Evolutionary conservation across 35 echinoderm and acorn worm species (phyloP), one percentile per base, ranked within the genome.

Genomic region (Eucidaris tribuloides): DNA sequence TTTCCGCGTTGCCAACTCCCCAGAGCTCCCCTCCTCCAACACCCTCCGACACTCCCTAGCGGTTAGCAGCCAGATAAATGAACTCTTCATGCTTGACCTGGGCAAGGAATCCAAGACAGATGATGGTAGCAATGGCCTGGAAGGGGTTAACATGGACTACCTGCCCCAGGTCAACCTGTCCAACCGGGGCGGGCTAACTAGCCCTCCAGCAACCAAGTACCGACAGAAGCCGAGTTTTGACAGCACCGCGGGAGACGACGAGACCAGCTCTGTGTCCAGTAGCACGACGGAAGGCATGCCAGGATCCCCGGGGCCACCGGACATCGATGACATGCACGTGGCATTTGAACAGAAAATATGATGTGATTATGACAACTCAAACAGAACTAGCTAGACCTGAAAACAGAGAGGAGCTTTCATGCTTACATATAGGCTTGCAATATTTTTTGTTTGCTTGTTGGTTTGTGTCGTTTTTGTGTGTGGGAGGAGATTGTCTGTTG

Each of bases 281-380:
- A 74, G n/a, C 0, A 74, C 68, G 9, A 42, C 66, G 22, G 82
- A 63, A 11, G 77, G 77, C 2, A 34, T 46, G 0, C 40, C 42
- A 13, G 56, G 62, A 30, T 68, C 82, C 3, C 60, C 62, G 2
- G 6, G 45, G 18, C 65, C 60, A 1, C 61, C 61, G 9, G 82
- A 84, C 18, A 43, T 71, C 11, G 82, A 84, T 25, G 82, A 84
- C 30, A 39, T 84, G 20, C 82, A 84, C 20, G 65, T 84, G 45
- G 82, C 82, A 14, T 84, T 84, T 71, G 82, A 84, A 43, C 60
- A 84, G 42, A 84, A 84, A 71, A 65, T 84, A 48, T 84, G 82
- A 84, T 44, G 18, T 22, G n/a, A n/a, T n/a, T n/a, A n/a, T n/a
- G n/a, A n/a, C n/a, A n/a, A n/a, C n/a, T n/a, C n/a, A n/a, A n/a